Evolutionary conservation across 2,113 vertebrate species (phyloP), one percentile per base, ranked within the genome.

Genomic region (Hippocampus mohnikei): DNA sequence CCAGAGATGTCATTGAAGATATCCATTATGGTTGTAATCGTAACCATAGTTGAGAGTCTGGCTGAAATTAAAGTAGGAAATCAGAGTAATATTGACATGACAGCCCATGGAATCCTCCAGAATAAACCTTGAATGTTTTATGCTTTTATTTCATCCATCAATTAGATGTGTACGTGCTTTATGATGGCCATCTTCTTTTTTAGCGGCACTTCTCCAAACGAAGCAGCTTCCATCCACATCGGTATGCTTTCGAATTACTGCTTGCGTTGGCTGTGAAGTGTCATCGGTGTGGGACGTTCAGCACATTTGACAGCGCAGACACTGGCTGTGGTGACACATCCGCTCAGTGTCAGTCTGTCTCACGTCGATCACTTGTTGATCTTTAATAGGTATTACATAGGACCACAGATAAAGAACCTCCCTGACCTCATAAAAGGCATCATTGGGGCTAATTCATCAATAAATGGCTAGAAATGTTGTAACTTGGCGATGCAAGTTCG

Each of bases 1-100:
- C 76, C 74, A 80, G 70, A 67, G 23, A 72, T 72, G 53, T 73
- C 61, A 80, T 80, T 74, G 60, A 77, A 66, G 46, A 48, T 67
- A 70, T 76, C 73, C 33, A 71, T 66, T 64, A 71, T 67, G 50
- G 15, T 48, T 21, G 29, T 59, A 15, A 71, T 78, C 59, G 72
- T 56, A 74, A 69, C 46, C 52, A 18, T 6, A 60, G 67, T 73
- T 74, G 33, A 61, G 74, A 78, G 55, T 23, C 37, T 33, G 56
- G 12, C 46, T 37, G 72, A 74, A 73, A 63, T 52, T 48, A 69
- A 64, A 67, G 50, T 50, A n/a, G 40, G 23, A 75, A 67, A 58
- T 81, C 12, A 63, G 46, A 21, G 48, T 37, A 44, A 37, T 40
- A 58, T 69, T 65, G 55, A 46, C 41, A 25, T 27, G 63, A 65